Percentiles rank a stretch among this genome's conserved stretches.
Conservation (phyloP, 2,888 invertebrate genomes). For the Netelia inedita region DNA sequence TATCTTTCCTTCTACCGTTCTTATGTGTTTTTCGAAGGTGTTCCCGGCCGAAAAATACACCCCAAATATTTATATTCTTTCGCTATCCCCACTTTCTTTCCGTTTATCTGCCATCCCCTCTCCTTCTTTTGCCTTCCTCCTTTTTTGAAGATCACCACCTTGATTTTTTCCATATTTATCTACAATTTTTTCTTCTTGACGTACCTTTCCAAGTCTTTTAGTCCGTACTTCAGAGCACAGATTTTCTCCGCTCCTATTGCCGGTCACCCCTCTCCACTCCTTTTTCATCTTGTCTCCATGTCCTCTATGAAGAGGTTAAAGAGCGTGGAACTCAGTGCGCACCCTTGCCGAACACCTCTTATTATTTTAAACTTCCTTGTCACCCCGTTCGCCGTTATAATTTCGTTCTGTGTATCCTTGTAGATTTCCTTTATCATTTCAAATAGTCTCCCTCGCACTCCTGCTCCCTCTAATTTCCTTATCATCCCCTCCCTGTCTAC, state of each 20-base stretch:
- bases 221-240: slow-evolving; percentile 61
- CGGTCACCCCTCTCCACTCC: slow-evolving; percentile 52
- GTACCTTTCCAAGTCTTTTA: slow-evolving; percentile 46
- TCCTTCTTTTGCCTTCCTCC: slow-evolving; percentile 49
- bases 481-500: neutral
- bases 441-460: slow-evolving; percentile 22
- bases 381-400: slow-evolving; percentile 40
- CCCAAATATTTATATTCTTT: slow-evolving; percentile 67
- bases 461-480: slow-evolving; percentile 20
- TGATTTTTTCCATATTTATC: slow-evolving; percentile 55
- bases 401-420: slow-evolving; percentile 42
- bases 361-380: slow-evolving; percentile 51
- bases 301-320: slow-evolving; percentile 62
- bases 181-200: slow-evolving; percentile 36
- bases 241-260: slow-evolving; percentile 63
- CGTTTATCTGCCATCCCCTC: slow-evolving; percentile 48
- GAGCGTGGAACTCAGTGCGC: slow-evolving; percentile 51
- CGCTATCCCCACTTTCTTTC: slow-evolving; percentile 55
- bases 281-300: slow-evolving; percentile 53
- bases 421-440: slow-evolving; percentile 56
- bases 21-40: slow-evolving; percentile 33
- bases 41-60: slow-evolving; percentile 47
- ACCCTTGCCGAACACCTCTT: slow-evolving; percentile 62
- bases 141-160: slow-evolving; percentile 63
- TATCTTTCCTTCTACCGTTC: slow-evolving; percentile 34